Evolutionary conservation across 2,797 vertebrate species (phyloP), one percentile per base, ranked within the genome.

Genomic region (Bradypodion ventrale): DNA sequence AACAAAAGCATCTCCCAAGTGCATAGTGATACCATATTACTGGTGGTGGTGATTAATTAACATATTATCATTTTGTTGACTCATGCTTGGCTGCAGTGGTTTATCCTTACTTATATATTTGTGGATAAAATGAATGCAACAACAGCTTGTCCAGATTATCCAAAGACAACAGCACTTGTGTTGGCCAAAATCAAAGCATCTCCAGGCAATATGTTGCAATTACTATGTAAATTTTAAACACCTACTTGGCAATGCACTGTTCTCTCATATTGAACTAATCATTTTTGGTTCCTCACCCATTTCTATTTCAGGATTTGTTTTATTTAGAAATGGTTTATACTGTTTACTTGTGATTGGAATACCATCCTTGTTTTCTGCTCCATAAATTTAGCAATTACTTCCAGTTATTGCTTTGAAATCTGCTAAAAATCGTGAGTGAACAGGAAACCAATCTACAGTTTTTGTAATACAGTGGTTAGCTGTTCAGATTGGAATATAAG

Each of bases 301-400:
- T 42, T 85, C 89, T 84, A 82, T 63, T 40, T 4, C 16, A 85
- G 1, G 83, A 90, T 86, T 84, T 88, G 77, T 82, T 90, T 88
- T 80, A 91, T 80, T 76, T 88, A 83, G 73, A 70, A 72, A 70
- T 72, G 27, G 63, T 86, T 87, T 93, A 77, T 93, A 88, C 80
- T 88, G 80, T 88, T 93, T 91, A 88, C 86, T 52, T 85, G 87
- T 92, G 88, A 92, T 90, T 91, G 88, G 91, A 90, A 92, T 87
- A 80, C 86, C 60, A 65, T 83, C 84, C 87, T 81, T 87, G 80
- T 91, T 90, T 88, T 75, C 89, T 90, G 88, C 75, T 84, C 91
- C 88, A 89, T 93, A 93, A 91, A 91, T 90, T 90, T 84, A 77
- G 84, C 74, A 78, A 77, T 88, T 90, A 85, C 75, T 35, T 16